Evolutionary conservation across 2,888 invertebrate species (phyloP), one percentile per base, ranked within the genome.

Genomic region (Agonum fuliginosum): DNA sequence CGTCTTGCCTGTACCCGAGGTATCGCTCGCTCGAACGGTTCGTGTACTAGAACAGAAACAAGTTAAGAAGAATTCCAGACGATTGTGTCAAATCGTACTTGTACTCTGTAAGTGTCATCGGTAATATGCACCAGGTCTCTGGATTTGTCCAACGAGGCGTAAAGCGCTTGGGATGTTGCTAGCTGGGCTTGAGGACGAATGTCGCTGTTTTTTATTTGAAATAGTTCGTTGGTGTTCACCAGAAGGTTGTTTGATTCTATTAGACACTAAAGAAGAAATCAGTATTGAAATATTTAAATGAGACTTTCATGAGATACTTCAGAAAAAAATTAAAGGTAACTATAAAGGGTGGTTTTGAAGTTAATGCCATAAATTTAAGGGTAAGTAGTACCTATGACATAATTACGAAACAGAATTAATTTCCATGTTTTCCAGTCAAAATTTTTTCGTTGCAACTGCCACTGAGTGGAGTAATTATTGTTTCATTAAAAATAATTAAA

Each of bases 81-180:
- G 34, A 8, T 34, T 46, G 12, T 12, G 46, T 3, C 17, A 51
- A 51, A 12, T 10, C 20, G 2, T 83, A 94, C 95, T 89, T 95
- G 93, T 86, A 97, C 92, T 86, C 93, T 91, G 84, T 95, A 93
- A 83, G 93, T 91, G 83, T 94, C 93, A 86, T 96, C 95, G 17
- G 97, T 96, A 81, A 98, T 91, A 81, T 97, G 93, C 14, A 97
- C 92, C 81, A 96, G 91, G 86, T 97, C 97, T 78, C 92, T 91
- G 84, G 94, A 94, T 84, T 94, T 92, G 86, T 97, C 96, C 72
- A 95, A 89, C n/a, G 97, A 96, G 20, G 94, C 92, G 81, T 95
- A 93, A 14, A 97, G 90, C 3, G 96, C 94, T 82, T 94, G 92
- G 17, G 93, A 91, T 0, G 96, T 94, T 51, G 93, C 91, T 79